Evolutionary conservation across 1,140 invertebrate species (phyloP).

Genomic region (Trichoplusia ni): DNA sequence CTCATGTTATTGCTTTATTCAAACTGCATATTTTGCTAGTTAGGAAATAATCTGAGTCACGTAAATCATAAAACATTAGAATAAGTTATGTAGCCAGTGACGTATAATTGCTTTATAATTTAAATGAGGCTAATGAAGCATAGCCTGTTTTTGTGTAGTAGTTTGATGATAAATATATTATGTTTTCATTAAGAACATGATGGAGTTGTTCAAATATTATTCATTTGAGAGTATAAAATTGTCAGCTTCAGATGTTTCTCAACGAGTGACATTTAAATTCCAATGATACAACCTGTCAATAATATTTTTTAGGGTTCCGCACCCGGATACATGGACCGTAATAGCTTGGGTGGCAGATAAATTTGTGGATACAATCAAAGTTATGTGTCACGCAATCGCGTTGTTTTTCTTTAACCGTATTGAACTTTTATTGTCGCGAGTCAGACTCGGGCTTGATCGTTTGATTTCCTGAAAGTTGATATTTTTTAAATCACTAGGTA

Average conservation of each 20-base stretch:
- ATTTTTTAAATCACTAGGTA: too few relatives aligned
- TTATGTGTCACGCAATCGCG: too few relatives aligned
- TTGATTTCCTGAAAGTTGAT: too few relatives aligned
- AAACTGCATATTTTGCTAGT: slow-evolving; percentile 55
- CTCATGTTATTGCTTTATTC: slow-evolving; percentile 55
- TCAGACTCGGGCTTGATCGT: too few relatives aligned
- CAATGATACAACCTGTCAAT: too few relatives aligned
- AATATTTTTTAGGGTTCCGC: too few relatives aligned
- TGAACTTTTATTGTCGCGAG: too few relatives aligned
- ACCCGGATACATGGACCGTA: too few relatives aligned
- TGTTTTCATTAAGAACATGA: slow-evolving; percentile 27
- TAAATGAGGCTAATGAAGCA: slow-evolving; percentile 66
- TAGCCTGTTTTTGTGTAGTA: not conserved
- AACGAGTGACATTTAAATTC: too few relatives aligned
- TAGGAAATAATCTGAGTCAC: slow-evolving; percentile 46
- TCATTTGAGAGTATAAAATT: not conserved
- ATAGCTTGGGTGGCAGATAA: too few relatives aligned
- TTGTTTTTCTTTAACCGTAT: too few relatives aligned
- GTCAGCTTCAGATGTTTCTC: not conserved
- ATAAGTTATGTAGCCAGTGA: slow-evolving; percentile 49
- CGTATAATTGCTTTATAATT: slow-evolving; percentile 62
- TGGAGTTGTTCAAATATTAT: slow-evolving; percentile 21
- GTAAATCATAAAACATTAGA: slow-evolving; percentile 58
- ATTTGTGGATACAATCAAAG: too few relatives aligned
- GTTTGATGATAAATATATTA: slow-evolving; percentile 26